These are phyloP conservation scores for Heliconius charithonia DNA, from an alignment of 2,888 invertebrate species.

Conservation along the genomic window DNA sequence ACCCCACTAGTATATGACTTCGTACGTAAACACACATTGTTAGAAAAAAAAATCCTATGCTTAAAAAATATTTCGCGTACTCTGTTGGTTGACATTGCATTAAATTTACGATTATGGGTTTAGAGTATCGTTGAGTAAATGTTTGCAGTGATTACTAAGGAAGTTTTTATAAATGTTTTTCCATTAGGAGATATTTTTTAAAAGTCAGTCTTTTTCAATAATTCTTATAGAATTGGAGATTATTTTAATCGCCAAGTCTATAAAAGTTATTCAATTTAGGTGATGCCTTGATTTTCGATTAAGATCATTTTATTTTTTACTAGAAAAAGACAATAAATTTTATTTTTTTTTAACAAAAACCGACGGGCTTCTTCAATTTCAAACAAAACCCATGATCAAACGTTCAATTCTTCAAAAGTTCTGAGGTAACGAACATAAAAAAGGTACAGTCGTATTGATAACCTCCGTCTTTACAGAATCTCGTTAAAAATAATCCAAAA, in stretches of 20 bases:
- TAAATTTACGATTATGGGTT: conserved; percentile 20
- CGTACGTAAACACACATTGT: not conserved
- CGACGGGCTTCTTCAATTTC: no score
- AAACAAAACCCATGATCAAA: no score
- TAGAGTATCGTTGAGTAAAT: conserved; percentile 32
- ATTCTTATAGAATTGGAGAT: no score
- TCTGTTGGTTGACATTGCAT: conserved; percentile 29
- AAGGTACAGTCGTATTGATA: no score
- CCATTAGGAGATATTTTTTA: conserved; percentile 9
- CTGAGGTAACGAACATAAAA: no score
- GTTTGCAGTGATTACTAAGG: conserved; percentile 23
- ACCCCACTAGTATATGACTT: not conserved
- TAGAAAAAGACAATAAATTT: no score
- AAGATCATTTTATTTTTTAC: no score
- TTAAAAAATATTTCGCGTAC: conserved; percentile 19
- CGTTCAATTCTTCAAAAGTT: no score
- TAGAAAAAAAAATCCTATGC: not conserved
- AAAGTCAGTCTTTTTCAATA: not conserved
- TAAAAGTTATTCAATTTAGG: not conserved
- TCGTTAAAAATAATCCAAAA: no score
- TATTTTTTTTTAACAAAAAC: no score
- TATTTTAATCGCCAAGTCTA: not conserved
- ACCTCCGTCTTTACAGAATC: no score
- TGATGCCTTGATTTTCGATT: no score
- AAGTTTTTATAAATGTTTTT: conserved; percentile 22